Conservation (phyloP, 2,113 vertebrate genomes). For the Capricornis sumatraensis region DNA sequence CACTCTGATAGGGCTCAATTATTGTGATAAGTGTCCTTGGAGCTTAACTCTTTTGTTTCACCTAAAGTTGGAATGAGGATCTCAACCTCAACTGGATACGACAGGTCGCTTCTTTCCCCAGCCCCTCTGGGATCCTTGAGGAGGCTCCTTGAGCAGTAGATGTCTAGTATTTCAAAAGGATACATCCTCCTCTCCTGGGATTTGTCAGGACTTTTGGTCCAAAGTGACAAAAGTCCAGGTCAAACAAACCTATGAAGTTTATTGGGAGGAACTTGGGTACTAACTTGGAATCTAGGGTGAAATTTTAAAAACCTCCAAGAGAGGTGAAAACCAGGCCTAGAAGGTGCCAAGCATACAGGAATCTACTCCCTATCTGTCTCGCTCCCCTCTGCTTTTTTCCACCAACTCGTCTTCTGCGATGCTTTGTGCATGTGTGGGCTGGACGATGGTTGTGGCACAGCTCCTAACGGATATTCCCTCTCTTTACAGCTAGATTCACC, state of each 20-base stretch:
- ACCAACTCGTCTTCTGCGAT: background rate
- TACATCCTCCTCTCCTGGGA: background rate
- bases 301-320: background rate
- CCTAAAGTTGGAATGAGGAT: background rate
- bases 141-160: background rate
- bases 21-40: background rate
- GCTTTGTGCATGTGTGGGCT: background rate
- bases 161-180: background rate
- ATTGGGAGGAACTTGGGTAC: background rate
- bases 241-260: background rate
- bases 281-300: background rate
- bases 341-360: background rate
- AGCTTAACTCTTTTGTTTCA: constrained; percentile 1
- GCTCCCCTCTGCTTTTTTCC: background rate
- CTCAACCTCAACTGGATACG: background rate
- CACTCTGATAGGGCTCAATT: constrained; percentile 35
- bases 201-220: background rate
- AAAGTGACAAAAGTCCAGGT: background rate
- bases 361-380: background rate
- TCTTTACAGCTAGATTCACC: background rate
- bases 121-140: background rate
- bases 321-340: background rate
- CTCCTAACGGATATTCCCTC: background rate
- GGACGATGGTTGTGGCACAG: background rate
- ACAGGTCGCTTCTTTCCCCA: background rate